Percentiles rank a stretch among this genome's conserved stretches.
Evolutionary conservation across 1,140 invertebrate species (phyloP).

Genomic region (Globodera ellingtonae): DNA sequence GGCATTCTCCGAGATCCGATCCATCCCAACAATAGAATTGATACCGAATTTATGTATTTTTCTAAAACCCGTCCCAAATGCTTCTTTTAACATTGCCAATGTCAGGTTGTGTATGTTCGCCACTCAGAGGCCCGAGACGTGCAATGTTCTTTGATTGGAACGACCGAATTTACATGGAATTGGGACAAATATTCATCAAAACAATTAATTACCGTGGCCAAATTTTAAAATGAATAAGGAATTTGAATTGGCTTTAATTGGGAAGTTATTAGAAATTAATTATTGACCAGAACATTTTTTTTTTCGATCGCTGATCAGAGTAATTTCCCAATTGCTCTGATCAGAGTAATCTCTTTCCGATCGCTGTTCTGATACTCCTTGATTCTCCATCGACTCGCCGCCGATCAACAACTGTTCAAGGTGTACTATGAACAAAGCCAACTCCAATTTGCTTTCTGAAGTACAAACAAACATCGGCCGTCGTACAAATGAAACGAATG

Average conservation of each 20-base stretch:
- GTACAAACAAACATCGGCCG: too few relatives aligned
- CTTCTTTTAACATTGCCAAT: not conserved
- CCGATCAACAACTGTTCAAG: too few relatives aligned
- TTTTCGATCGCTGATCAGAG: not conserved
- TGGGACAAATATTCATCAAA: not conserved
- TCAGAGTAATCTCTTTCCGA: too few relatives aligned
- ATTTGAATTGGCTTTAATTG: not conserved
- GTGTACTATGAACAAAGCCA: too few relatives aligned
- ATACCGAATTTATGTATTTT: too few relatives aligned
- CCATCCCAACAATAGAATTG: too few relatives aligned
- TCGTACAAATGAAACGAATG: too few relatives aligned
- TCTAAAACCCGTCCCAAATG: too few relatives aligned
- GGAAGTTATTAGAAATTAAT: not conserved
- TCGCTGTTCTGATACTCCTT: too few relatives aligned
- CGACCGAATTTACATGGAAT: not conserved
- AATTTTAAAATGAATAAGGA: not conserved
- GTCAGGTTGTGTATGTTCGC: conserved; percentile 2
- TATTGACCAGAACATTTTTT: not conserved
- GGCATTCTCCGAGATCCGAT: too few relatives aligned
- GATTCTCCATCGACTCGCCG: too few relatives aligned
- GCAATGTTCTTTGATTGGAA: not conserved
- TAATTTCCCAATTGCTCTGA: not conserved
- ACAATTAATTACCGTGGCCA: not conserved
- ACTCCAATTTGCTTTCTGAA: too few relatives aligned
- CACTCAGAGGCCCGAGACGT: conserved; percentile 3